Percentiles rank a stretch among this genome's conserved stretches.
Conservation (phyloP, 2,113 vertebrate species). For the Indri indri region DNA sequence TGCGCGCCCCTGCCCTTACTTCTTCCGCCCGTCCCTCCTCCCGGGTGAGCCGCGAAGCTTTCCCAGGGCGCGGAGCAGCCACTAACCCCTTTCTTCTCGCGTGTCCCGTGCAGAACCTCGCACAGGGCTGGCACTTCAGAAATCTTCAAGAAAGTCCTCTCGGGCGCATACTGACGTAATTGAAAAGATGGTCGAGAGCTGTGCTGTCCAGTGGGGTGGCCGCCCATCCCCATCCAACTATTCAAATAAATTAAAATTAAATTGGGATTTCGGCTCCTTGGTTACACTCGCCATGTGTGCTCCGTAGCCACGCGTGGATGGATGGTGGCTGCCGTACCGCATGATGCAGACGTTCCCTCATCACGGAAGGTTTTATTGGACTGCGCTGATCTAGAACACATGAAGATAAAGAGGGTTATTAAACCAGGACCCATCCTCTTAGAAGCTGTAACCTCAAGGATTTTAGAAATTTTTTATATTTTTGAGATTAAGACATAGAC, state of each 20-base stretch:
- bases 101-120: not conserved
- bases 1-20: not conserved
- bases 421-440: not conserved
- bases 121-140: not conserved
- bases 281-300: fast-evolving
- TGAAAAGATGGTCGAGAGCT: not conserved
- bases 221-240: not conserved
- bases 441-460: not conserved
- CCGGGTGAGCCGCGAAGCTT: not conserved
- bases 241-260: not conserved
- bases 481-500: not conserved
- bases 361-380: not conserved
- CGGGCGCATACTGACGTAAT: not conserved
- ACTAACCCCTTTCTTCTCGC: not conserved
- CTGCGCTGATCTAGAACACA: not conserved
- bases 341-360: too few relatives aligned
- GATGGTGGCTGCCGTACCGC: not conserved
- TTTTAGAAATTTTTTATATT: not conserved
- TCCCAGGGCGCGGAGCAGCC: not conserved
- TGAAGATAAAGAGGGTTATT: not conserved
- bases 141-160: not conserved
- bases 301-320: not conserved
- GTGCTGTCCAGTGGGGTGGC: not conserved
- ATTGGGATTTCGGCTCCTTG: not conserved
- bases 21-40: not conserved